Evolutionary conservation across 1,140 invertebrate genomes (phyloP).

Genomic region (Pollicipes pollicipes): DNA sequence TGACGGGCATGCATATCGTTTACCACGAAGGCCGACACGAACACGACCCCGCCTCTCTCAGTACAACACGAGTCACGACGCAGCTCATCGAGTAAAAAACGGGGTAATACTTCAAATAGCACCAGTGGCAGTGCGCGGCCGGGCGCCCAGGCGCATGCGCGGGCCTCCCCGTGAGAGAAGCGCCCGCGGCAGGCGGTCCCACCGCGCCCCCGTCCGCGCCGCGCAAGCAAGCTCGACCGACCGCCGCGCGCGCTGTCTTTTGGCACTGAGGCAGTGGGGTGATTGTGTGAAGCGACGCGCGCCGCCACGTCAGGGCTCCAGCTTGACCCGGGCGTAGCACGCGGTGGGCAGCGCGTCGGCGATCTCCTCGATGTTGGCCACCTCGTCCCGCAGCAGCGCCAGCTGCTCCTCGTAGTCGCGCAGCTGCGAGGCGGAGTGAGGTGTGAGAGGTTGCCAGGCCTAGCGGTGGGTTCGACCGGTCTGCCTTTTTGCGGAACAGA

Average conservation of each 20-base stretch:
- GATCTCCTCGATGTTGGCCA: constrained; percentile 72
- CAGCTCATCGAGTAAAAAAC: neutral
- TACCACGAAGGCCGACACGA: neutral
- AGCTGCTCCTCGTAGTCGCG: constrained; percentile 67
- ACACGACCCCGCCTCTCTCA: neutral
- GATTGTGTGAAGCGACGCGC: too few relatives aligned
- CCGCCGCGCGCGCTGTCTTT: neutral
- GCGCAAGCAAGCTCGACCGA: neutral
- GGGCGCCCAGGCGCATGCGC: too few relatives aligned
- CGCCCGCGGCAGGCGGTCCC: too few relatives aligned
- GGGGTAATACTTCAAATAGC: neutral
- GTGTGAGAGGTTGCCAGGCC: too few relatives aligned
- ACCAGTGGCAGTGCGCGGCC: neutral
- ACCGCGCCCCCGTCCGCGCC: neutral
- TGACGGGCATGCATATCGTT: neutral
- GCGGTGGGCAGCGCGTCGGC: constrained; percentile 53
- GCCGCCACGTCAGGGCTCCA: constrained; percentile 29
- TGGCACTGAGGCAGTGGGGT: neutral
- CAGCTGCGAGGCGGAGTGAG: constrained; percentile 41
- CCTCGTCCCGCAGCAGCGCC: constrained; percentile 48
- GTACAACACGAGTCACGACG: neutral
- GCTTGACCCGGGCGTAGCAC: constrained; percentile 49
- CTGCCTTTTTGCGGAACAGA: too few relatives aligned
- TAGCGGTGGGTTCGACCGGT: too few relatives aligned
- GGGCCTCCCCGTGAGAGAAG: neutral